Conservation (phyloP, 1,140 invertebrate species). For the Sycophila sp. region DNA sequence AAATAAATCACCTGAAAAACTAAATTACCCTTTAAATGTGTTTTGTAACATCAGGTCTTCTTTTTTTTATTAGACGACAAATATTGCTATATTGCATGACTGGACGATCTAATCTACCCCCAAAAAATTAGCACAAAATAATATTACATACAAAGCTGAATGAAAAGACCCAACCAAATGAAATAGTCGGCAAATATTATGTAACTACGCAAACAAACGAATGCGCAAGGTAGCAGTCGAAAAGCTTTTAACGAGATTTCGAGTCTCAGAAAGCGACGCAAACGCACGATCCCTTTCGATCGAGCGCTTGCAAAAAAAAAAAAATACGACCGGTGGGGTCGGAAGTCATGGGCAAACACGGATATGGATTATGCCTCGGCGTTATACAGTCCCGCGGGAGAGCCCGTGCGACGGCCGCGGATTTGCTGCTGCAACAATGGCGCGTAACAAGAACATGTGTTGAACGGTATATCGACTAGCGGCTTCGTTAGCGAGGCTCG, state of each 20-base stretch:
- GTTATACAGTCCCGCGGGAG: conserved; percentile 37
- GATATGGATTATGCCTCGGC: conserved; percentile 37
- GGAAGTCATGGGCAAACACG: conserved; percentile 45
- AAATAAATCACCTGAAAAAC: too few relatives aligned
- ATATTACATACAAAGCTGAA: too few relatives aligned
- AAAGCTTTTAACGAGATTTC: conserved; percentile 34
- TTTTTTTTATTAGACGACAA: too few relatives aligned
- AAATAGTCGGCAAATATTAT: too few relatives aligned
- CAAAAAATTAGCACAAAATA: too few relatives aligned
- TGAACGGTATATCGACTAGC: conserved; percentile 40
- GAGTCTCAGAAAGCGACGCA: conserved; percentile 38
- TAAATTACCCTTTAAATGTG: too few relatives aligned
- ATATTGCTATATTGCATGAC: too few relatives aligned
- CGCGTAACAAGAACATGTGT: conserved; percentile 62
- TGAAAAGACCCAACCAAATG: too few relatives aligned
- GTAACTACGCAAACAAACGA: too few relatives aligned
- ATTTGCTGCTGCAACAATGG: conserved; percentile 55
- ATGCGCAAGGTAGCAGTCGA: too few relatives aligned
- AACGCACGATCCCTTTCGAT: conserved; percentile 6
- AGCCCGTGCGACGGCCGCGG: conserved; percentile 15
- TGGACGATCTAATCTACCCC: too few relatives aligned
- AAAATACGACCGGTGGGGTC: conserved; percentile 42
- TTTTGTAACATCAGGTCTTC: too few relatives aligned
- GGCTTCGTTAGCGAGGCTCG: conserved; percentile 51
- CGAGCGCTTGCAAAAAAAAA: conserved; percentile 27